phyloP scores from a whole-genome alignment of 2,888 invertebrate genomes.

The Acleris sparsana region DNA sequence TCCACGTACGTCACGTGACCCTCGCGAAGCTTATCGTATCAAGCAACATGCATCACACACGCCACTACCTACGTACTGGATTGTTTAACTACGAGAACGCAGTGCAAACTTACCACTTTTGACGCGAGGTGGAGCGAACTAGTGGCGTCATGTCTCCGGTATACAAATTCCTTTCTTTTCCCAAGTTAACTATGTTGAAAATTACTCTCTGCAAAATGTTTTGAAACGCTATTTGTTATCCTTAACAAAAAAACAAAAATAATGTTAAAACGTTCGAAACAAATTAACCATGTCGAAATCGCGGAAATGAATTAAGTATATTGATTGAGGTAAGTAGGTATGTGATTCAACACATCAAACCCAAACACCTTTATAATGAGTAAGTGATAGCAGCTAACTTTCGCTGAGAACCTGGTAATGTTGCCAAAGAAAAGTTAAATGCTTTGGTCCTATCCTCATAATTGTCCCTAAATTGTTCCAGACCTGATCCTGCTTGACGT shows the following conservation, averaged over 20 bases:
- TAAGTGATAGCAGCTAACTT: too few relatives aligned
- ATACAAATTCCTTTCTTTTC: constrained; percentile 95
- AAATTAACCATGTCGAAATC: too few relatives aligned
- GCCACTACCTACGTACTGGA: background rate
- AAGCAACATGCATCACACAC: constrained; percentile 12
- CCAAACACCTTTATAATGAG: too few relatives aligned
- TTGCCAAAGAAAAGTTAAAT: too few relatives aligned
- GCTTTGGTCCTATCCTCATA: too few relatives aligned
- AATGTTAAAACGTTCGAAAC: too few relatives aligned
- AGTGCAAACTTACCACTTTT: constrained; percentile 89
- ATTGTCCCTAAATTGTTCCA: constrained; percentile 31
- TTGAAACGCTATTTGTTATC: background rate
- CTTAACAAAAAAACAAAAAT: too few relatives aligned
- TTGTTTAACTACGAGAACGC: background rate
- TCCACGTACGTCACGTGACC: constrained; percentile 18
- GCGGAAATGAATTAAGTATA: too few relatives aligned
- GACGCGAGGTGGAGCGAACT: constrained; percentile 94
- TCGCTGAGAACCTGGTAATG: too few relatives aligned
- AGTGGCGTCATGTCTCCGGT: constrained; percentile 96
- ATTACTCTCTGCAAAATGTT: constrained; percentile 90
- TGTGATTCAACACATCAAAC: too few relatives aligned
- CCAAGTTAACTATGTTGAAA: constrained; percentile 98
- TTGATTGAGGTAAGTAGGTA: too few relatives aligned
- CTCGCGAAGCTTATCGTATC: constrained; percentile 18
- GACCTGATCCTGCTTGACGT: constrained; percentile 95